These are phyloP conservation scores for Arizona elegans DNA, from an alignment of 2,113 vertebrate species.

Conservation along the genomic window DNA sequence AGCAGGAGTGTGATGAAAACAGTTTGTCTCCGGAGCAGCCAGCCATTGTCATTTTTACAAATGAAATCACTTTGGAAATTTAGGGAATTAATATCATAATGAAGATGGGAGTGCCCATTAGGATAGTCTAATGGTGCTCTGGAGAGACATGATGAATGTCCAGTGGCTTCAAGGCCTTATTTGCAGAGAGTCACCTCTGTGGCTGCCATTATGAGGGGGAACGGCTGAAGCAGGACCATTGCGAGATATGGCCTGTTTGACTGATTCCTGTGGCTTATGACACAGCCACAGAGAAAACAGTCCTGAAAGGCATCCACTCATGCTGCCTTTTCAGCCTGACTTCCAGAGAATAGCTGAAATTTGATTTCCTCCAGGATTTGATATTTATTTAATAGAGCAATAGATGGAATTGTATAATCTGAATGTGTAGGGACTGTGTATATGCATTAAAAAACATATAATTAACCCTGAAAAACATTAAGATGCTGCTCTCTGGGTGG, in stretches of 20 bases:
- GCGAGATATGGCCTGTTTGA: constrained; percentile 91
- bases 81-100: constrained; percentile 99
- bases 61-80: constrained; percentile 94
- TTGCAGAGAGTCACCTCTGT: constrained; percentile 93
- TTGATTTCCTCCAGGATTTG: constrained; percentile 71
- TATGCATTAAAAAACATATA: constrained; percentile 39
- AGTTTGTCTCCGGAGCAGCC: constrained; percentile 87
- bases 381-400: constrained; percentile 70
- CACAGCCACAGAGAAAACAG: constrained; percentile 82
- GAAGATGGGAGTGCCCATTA: constrained; percentile 92
- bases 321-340: constrained; percentile 64
- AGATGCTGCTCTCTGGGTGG: neutral
- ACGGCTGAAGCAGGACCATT: constrained; percentile 83
- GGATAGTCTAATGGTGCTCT: constrained; percentile 94
- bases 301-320: constrained; percentile 83
- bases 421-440: neutral
- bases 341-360: constrained; percentile 74
- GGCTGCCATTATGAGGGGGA: constrained; percentile 92
- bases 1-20: constrained; percentile 82
- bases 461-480: neutral
- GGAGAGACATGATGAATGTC: constrained; percentile 94
- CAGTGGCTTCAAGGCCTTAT: constrained; percentile 89
- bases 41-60: constrained; percentile 89
- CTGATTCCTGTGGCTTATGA: constrained; percentile 88
- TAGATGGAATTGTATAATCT: constrained; percentile 52